These are phyloP conservation scores for Cordilura impudica DNA, from an alignment of 2,888 invertebrate species.

Conservation along the genomic window DNA sequence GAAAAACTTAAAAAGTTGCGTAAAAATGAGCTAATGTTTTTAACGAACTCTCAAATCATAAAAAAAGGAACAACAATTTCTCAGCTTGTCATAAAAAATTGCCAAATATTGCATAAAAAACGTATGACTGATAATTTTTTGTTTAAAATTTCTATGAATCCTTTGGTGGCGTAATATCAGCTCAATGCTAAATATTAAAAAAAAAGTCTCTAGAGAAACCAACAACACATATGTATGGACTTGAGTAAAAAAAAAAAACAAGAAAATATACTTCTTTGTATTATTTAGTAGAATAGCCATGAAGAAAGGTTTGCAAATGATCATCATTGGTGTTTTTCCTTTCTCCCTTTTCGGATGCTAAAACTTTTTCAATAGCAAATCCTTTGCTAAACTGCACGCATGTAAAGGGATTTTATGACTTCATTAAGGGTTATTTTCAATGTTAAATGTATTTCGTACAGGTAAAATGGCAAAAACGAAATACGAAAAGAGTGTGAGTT, in stretches of 20 bases:
- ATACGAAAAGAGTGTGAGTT: neutral
- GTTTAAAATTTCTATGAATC: conserved; percentile 53
- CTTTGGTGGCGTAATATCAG: conserved; percentile 42
- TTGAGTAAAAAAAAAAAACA: conserved; percentile 2
- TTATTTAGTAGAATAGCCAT: conserved; percentile 3
- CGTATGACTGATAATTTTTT: conserved; percentile 46
- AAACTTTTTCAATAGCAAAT: conserved; percentile 43
- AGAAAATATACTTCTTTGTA: conserved; percentile 7
- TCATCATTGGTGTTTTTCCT: conserved; percentile 13
- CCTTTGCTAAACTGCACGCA: conserved; percentile 16
- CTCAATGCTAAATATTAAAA: neutral
- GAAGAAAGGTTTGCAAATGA: conserved; percentile 49
- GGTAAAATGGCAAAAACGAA: conserved; percentile 27
- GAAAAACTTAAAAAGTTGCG: conserved; percentile 52
- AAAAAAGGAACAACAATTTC: conserved; percentile 18
- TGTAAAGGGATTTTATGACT: conserved; percentile 44
- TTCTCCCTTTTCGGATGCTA: neutral
- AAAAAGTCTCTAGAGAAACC: conserved; percentile 1
- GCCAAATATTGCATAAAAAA: conserved; percentile 60
- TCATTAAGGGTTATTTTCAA: conserved; percentile 53
- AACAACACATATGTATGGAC: conserved; percentile 14
- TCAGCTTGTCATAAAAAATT: conserved; percentile 53
- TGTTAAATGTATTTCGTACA: neutral
- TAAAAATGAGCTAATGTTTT: conserved; percentile 50
- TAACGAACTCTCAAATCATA: conserved; percentile 9